Evolutionary conservation across 1,140 invertebrate species (phyloP).

Genomic region (Linepithema humile): DNA sequence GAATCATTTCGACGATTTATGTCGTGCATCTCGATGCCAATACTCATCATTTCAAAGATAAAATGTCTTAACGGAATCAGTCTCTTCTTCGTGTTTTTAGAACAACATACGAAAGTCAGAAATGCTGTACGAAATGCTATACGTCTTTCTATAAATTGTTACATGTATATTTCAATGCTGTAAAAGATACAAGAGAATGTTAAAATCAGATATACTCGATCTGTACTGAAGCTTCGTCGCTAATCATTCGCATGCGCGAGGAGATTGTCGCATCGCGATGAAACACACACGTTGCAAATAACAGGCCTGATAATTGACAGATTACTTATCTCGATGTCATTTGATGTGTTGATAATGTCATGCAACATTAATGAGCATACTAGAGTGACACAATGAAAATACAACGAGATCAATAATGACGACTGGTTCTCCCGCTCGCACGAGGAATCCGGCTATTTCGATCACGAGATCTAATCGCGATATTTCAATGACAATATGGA

Average conservation of each 20-base stretch:
- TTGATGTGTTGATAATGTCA: conserved; percentile 34
- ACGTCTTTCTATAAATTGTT: not conserved
- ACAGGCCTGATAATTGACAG: conserved; percentile 42
- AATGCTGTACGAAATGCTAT: not conserved
- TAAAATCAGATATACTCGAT: not conserved
- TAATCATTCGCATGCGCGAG: not conserved
- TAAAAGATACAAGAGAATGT: not conserved
- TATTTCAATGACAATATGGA: conserved; percentile 20
- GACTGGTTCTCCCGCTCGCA: not conserved
- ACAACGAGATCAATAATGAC: conserved; percentile 19
- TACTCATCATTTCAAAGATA: not conserved
- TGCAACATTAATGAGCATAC: conserved; percentile 32
- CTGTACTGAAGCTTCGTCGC: not conserved
- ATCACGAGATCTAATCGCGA: conserved; percentile 33
- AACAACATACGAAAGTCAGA: not conserved
- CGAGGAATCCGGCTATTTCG: not conserved
- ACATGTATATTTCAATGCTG: not conserved
- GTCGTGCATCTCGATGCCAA: not conserved
- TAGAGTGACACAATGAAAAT: conserved; percentile 26
- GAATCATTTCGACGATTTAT: not conserved
- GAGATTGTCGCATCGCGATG: not conserved
- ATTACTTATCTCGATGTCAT: conserved; percentile 41
- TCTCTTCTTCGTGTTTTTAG: not conserved
- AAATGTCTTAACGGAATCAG: not conserved
- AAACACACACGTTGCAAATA: not conserved